Base-by-base conservation (phyloP, 2,888 invertebrate genomes). In the Nymphalis c-album region DNA sequence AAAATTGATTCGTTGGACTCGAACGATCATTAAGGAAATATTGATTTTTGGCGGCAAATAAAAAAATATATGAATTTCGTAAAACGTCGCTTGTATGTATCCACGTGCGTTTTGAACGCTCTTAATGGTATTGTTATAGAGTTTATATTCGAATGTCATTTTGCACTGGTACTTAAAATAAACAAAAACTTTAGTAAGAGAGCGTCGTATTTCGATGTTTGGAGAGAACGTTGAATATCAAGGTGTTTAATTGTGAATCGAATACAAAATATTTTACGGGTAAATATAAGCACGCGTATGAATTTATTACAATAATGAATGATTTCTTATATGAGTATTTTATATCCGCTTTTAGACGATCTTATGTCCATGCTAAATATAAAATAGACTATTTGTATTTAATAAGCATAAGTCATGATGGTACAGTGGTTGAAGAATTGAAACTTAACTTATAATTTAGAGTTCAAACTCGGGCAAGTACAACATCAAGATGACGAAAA, bases 121-220 rank as follows among this genome's bases (percentile, higher is more conserved):
- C 55, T 55, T 55, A 31, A 55, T 17, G 17, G 7, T 35, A 1
- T n/a, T 13, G n/a, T 1, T 31, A 31, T 55, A 31, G n/a, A 16
- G 18, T 16, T 7, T 53, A 45, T 18, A 26, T 13, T 40, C 20
- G 0, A 22, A 18, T 61, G 20, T 4, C 10, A 35, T 10, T 61
- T 45, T 57, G n/a, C 22, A 22, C 31, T 13, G 62, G 45, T 50
- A 40, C 55, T 66, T 66, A 58, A 57, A 35, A 18, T 5, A 57
- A 57, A 57, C 18, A 40, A 57, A 57, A 57, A 57, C 10, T 1
- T 18, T 40, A 40, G 61, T 40, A 61, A 22, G 18, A 17, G 62
- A 35, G 61, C 71, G 72, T 72, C 62, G 72, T 73, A 74, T 75
- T 71, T 74, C 69, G 68, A 66, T 73, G 65, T 74, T 74, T 73